Evolutionary conservation across 2,888 invertebrate species (phyloP), one percentile per base, ranked within the genome.

Genomic region (Chromoteleia sp.): DNA sequence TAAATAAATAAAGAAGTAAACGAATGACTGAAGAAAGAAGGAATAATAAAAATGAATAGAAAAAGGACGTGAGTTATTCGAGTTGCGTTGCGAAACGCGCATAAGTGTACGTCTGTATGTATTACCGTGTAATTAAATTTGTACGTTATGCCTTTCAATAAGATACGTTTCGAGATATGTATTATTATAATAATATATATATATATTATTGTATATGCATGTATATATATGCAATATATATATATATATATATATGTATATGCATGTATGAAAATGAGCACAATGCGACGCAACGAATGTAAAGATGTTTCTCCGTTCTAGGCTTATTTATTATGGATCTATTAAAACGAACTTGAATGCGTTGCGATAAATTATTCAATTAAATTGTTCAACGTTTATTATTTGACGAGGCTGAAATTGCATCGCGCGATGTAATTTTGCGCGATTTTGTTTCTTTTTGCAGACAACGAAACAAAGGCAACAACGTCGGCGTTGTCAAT

Each of bases 271-370:
- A n/a, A n/a, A n/a, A n/a, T n/a, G n/a, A n/a, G 19, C 39, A 65
- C 65, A 71, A 71, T 78, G 65, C 21, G 25, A 25, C 15, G 33
- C 48, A 78, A 43, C 36, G 50, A 61, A 70, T 39, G 45, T 39
- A 68, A 76, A 76, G 77, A 77, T 45, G 70, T 70, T 63, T 78
- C 65, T 30, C n/a, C 45, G 36, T 39, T 50, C 59, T 21, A 33
- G 7, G 65, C 17, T 71, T 56, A 56, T 71, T 78, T 78, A 78
- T 71, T 70, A 71, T 54, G 39, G 56, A 70, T 78, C 77, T 78
- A 71, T 78, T 63, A 78, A 78, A 70, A 39, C 41, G 29, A 36
- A 65, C 56, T 74, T 65, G 25, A 78, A 54, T 48, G 59, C 36
- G 43, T 10, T 29, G 15, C 59, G 61, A 78, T 78, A 78, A 71